Percentiles rank a stretch among this genome's conserved stretches.
Conservation (phyloP, 2,113 vertebrate genomes). For the Agapornis roseicollis region DNA sequence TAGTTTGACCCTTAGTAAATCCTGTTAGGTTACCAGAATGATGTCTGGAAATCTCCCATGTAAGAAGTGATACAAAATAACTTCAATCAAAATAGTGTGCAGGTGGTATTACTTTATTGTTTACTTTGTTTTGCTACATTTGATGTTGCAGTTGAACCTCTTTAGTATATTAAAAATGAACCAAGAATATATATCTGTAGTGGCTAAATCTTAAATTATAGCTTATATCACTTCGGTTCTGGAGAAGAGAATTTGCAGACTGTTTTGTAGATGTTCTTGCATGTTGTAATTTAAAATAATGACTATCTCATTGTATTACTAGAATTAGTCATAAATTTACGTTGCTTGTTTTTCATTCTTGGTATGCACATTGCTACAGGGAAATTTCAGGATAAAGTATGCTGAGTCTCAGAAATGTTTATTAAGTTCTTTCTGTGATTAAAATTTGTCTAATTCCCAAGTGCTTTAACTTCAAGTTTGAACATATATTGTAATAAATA, state of each 20-base stretch:
- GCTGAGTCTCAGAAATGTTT: not conserved
- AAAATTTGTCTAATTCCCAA: not conserved
- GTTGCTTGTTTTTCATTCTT: not conserved
- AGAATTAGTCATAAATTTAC: slow-evolving; percentile 8
- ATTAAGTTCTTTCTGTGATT: not conserved
- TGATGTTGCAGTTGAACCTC: not conserved
- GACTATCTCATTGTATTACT: not conserved
- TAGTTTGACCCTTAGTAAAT: not conserved
- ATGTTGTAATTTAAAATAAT: slow-evolving; percentile 33
- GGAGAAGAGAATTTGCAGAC: not conserved
- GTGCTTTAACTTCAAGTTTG: not conserved
- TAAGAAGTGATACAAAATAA: not conserved
- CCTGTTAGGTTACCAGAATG: not conserved
- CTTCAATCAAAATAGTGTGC: not conserved
- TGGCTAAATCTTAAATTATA: not conserved
- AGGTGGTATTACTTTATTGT: not conserved
- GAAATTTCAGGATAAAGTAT: not conserved
- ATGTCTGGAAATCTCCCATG: not conserved
- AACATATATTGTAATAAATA: not conserved
- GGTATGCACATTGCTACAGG: not conserved
- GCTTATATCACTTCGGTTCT: not conserved
- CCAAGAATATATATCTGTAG: not conserved
- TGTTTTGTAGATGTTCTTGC: slow-evolving; percentile 6
- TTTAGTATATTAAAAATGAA: not conserved
- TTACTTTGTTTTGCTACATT: not conserved